A percentile compares a stretch with the other conserved stretches of the same genome.
Evolutionary conservation across 2,888 invertebrate genomes (phyloP).

Genomic region (Megamerina dolium): DNA sequence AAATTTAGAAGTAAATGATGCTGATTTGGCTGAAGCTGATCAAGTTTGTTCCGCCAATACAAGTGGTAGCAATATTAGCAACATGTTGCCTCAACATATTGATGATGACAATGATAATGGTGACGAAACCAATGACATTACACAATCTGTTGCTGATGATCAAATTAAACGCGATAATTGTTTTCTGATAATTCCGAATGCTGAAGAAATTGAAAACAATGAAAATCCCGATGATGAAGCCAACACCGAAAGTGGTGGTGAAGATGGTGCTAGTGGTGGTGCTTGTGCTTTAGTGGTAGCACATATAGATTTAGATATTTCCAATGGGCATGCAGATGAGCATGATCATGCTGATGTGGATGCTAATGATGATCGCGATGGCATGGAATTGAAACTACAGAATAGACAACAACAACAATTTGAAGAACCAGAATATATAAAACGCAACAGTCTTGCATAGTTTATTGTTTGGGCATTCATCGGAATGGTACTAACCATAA

Average conservation of each 20-base stretch:
- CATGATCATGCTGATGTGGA: neutral
- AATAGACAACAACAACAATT: neutral
- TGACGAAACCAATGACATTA: neutral
- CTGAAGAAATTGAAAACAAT: constrained; percentile 41
- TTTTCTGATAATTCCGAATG: no score
- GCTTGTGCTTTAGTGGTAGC: no score
- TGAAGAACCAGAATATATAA: no score
- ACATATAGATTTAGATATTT: no score
- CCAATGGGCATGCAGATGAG: neutral
- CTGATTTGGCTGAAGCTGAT: constrained; percentile 75
- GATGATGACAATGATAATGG: constrained; percentile 10
- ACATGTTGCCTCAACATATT: neutral
- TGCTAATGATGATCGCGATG: neutral
- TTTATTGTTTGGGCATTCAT: no score
- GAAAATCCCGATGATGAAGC: constrained; percentile 42
- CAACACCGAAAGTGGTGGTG: constrained; percentile 14
- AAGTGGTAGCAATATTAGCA: constrained; percentile 15
- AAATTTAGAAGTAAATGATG: constrained; percentile 55
- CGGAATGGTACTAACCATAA: no score
- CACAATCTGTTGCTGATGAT: neutral
- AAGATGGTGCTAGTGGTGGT: no score
- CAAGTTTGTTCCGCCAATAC: constrained; percentile 55
- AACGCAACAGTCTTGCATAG: no score
- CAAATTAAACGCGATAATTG: constrained; percentile 7
- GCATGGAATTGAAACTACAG: neutral